Base-by-base conservation (phyloP, 2,888 invertebrate genomes). In the Hemithea aestivaria region DNA sequence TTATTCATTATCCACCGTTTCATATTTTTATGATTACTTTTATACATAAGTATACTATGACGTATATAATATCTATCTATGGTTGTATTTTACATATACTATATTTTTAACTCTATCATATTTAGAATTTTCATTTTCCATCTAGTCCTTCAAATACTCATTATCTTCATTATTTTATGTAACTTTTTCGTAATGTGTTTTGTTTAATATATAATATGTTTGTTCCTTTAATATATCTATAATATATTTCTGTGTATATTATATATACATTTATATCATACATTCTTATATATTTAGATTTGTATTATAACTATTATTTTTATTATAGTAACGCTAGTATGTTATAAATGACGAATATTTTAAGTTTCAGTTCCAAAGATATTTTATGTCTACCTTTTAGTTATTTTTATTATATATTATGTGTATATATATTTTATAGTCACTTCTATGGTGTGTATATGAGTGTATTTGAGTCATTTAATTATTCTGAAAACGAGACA, bases 331-430 rank as follows among this genome's bases (percentile, higher is more conserved):
- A 32, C 60, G 58, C 28, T 40, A 40, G 45, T 38, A 43, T 41
- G 36, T 65, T 62, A 16, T 16, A 16, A 67, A 66, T 64, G 62
- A 70, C 64, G 37, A 37, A 26, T 40, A 38, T 44, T 27, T 27
- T 53, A 48, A 50, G 50, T 50, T 53, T 76, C 64, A 58, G 70
- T 77, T 75, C 85, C 84, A 84, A 85, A 84, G 84, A 83, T 75
- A 72, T 67, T 41, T 62, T 71, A 66, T 67, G 53, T 59, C 51
- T 66, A 59, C 50, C 62, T 60, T 40, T 59, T 56, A 53, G 45
- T 62, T 58, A 62, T 54, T 61, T 58, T 54, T 62, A 58, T 16
- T 16, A 16, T 5, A 4, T 16, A 4, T 4, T 16, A 4, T 16
- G 16, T 56, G 37, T 64, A 56, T 60, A 36, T 43, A 43, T 50